phyloP scores from a whole-genome alignment of 2,888 invertebrate genomes.

The Nomada lathburiana region DNA sequence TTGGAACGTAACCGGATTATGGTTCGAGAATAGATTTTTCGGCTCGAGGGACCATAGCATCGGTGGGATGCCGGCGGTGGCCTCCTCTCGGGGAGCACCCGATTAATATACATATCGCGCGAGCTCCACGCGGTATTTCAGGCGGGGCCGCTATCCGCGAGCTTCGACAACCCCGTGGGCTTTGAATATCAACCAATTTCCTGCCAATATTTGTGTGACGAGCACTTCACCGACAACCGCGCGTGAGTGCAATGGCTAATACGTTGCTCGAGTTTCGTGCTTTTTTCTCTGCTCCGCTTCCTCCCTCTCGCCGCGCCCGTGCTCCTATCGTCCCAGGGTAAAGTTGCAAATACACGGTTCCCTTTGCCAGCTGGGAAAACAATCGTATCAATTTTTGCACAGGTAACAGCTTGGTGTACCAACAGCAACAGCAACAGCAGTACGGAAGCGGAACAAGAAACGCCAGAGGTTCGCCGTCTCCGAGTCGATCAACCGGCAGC shows the following conservation, averaged over 20 bases:
- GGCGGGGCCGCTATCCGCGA: conserved; percentile 65
- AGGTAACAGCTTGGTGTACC: conserved; percentile 63
- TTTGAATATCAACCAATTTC: conserved; percentile 83
- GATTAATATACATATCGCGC: conserved; percentile 79
- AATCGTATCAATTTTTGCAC: not conserved
- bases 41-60: conserved; percentile 63
- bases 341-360: not conserved
- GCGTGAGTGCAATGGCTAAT: conserved; percentile 82
- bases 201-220: conserved; percentile 79
- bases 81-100: conserved; percentile 62
- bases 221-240: conserved; percentile 77
- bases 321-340: not conserved
- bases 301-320: not conserved
- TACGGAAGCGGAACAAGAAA: conserved; percentile 68
- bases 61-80: conserved; percentile 49
- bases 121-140: conserved; percentile 71
- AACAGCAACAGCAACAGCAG: conserved; percentile 74
- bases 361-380: too few species aligned
- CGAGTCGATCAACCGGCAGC: conserved; percentile 76
- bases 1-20: conserved; percentile 78
- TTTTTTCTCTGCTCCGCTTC: conserved; percentile 26
- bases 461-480: conserved; percentile 73
- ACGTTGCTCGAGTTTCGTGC: conserved; percentile 52
- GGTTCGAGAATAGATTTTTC: conserved; percentile 79
- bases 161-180: conserved; percentile 75